Conservation (phyloP, 2,888 invertebrate genomes). For the Carabus problematicus region DNA sequence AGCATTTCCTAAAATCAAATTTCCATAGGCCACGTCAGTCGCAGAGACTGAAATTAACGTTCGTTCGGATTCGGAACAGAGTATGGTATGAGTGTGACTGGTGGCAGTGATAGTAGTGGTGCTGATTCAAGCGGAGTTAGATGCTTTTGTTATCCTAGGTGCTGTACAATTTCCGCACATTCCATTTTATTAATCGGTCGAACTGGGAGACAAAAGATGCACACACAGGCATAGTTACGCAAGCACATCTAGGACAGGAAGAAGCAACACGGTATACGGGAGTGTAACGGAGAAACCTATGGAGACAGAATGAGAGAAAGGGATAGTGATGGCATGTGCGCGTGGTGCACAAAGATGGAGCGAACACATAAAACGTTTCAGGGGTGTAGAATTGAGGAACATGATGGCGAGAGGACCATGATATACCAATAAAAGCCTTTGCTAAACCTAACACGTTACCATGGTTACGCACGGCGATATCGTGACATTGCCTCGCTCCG, state of each 20-base stretch:
- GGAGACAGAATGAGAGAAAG: not conserved
- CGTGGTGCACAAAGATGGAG: not conserved
- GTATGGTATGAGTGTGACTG: too few species aligned
- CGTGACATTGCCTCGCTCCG: conserved; percentile 15
- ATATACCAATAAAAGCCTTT: conserved; percentile 31
- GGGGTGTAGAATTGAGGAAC: not conserved
- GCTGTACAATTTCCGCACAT: not conserved
- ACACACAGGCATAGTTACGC: too few species aligned
- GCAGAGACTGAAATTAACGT: too few species aligned
- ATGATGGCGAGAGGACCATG: conserved; percentile 13
- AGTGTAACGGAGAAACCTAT: too few species aligned
- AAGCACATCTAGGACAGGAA: too few species aligned
- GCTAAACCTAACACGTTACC: conserved; percentile 28
- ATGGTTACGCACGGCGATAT: conserved; percentile 21
- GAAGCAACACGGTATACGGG: too few species aligned
- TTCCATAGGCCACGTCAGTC: too few species aligned
- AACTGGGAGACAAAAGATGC: not conserved
- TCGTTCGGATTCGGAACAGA: too few species aligned
- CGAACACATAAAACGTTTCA: not conserved
- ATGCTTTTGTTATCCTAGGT: conserved; percentile 14
- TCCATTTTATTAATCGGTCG: conserved; percentile 13
- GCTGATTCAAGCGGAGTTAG: not conserved
- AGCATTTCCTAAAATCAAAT: too few species aligned
- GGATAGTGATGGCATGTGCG: not conserved
- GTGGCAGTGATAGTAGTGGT: too few species aligned